Evolutionary conservation across 2,888 invertebrate species (phyloP), one percentile per base, ranked within the genome.

Genomic region (Trichopria drosophilae): DNA sequence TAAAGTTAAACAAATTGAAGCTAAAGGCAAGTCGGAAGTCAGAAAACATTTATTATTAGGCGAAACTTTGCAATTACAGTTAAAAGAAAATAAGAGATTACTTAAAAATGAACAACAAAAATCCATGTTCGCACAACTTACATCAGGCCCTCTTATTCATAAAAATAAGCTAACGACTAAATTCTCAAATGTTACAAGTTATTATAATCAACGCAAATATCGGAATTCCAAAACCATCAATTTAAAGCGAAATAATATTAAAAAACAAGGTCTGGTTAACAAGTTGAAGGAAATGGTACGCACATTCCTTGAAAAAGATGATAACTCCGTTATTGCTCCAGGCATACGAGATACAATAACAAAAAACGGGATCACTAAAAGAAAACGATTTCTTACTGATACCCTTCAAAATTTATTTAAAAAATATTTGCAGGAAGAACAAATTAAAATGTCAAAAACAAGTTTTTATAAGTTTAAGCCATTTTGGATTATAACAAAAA

Each of bases 301-400:
- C 6, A 12, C 29, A 2, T 49, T 49, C 36, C 29, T 49, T 37
- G 49, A 49, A 49, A 36, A 43, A 10, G 49, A 43, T 36, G 49
- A 49, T 29, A 49, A 49, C 16, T 49, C 49, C 9, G 49, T 43
- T 9, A 28, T 23, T 12, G 37, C 49, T 19, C 43, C 50, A 24
- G 50, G 50, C 9, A 26, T 23, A 13, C 43, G 44, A 9, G 50
- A 51, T 34, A 19, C 24, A 15, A 35, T 51, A 9, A 34, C 34
- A 26, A 51, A 40, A 34, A 12, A 44, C 18, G 44, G 44, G 2
- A 39, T 19, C 19, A 44, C 39, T 29, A 44, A 31, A 10, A 40
- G 26, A 32, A 51, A 44, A 39, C 23, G 50, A 2, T 51, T 51
- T 34, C 24, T 51, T 10, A 26, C 44, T 2, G 39, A 44, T 31